A percentile compares a stretch with the other conserved stretches of the same genome.
phyloP scores from a whole-genome alignment of 1,140 invertebrate species.

The Ladona fulva region DNA sequence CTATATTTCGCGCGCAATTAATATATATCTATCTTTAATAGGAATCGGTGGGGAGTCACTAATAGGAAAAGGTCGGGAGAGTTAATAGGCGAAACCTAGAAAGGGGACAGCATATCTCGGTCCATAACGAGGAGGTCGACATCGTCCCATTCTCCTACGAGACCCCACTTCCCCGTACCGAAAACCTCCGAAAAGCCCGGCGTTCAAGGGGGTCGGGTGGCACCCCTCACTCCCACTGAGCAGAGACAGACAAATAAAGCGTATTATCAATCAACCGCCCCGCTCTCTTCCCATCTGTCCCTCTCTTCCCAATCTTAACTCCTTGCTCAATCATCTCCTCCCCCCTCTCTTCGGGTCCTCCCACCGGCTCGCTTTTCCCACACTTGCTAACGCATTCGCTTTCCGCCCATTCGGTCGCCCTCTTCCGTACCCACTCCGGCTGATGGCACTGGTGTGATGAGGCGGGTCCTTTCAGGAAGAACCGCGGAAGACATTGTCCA shows the following conservation, averaged over 20 bases:
- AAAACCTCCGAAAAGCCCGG: neutral
- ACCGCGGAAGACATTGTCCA: neutral
- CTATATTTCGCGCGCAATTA: conserved; percentile 6
- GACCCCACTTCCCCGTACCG: neutral
- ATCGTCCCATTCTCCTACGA: neutral
- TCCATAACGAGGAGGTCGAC: neutral
- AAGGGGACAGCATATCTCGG: neutral
- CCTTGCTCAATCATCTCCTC: neutral
- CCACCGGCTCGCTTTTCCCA: neutral
- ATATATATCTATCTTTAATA: conserved; percentile 11
- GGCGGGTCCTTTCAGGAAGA: too few relatives aligned
- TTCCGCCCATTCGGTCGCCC: neutral
- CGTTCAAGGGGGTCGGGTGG: neutral
- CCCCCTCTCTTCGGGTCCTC: neutral
- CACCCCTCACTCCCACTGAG: neutral
- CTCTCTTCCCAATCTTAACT: neutral
- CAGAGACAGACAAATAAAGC: conserved; percentile 1
- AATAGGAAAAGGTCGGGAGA: neutral
- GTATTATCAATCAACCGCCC: conserved; percentile 4
- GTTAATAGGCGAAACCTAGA: neutral
- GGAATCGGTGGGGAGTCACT: neutral
- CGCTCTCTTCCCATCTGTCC: neutral
- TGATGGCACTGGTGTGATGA: neutral
- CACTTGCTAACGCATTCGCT: neutral
- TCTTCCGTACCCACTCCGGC: neutral